Percentiles rank a stretch among this genome's conserved stretches.
phyloP scores from a whole-genome alignment of 2,888 invertebrate genomes.

The Chesias legatella region DNA sequence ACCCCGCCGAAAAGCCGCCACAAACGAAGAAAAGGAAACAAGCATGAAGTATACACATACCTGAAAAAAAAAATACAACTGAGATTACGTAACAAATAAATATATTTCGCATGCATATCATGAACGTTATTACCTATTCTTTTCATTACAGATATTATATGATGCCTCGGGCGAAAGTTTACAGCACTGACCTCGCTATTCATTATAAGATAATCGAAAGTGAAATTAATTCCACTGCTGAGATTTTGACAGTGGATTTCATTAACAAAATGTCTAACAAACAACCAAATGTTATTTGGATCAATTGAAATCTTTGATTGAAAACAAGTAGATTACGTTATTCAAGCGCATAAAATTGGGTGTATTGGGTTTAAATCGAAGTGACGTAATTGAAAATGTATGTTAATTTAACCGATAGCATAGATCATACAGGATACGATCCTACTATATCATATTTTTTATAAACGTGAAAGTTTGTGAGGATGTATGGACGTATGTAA shows the following conservation, averaged over 20 bases:
- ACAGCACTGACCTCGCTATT: slow-evolving; percentile 65
- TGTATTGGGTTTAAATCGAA: slow-evolving; percentile 12
- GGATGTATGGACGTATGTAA: too few relatives aligned
- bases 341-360: slow-evolving; percentile 22
- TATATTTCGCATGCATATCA: slow-evolving; percentile 36
- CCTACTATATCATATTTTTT: too few relatives aligned
- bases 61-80: slow-evolving; percentile 51
- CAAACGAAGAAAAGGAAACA: background rate
- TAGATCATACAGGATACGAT: too few relatives aligned
- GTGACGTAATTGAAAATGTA: too few relatives aligned
- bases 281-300: slow-evolving; percentile 29
- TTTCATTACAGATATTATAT: slow-evolving; percentile 28
- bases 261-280: slow-evolving; percentile 54
- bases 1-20: too few relatives aligned
- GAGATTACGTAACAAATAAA: slow-evolving; percentile 33
- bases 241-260: slow-evolving; percentile 56
- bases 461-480: too few relatives aligned
- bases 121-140: slow-evolving; percentile 41
- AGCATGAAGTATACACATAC: slow-evolving; percentile 40
- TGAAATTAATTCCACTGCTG: slow-evolving; percentile 65
- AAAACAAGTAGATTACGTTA: slow-evolving; percentile 19
- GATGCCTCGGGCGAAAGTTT: slow-evolving; percentile 66
- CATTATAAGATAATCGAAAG: slow-evolving; percentile 73
- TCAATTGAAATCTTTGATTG: slow-evolving; percentile 22
- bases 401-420: too few relatives aligned